A percentile compares a stretch with the other conserved stretches of the same genome.
Evolutionary conservation across 2,113 vertebrate genomes (phyloP).

Genomic region (Phasianus colchicus): DNA sequence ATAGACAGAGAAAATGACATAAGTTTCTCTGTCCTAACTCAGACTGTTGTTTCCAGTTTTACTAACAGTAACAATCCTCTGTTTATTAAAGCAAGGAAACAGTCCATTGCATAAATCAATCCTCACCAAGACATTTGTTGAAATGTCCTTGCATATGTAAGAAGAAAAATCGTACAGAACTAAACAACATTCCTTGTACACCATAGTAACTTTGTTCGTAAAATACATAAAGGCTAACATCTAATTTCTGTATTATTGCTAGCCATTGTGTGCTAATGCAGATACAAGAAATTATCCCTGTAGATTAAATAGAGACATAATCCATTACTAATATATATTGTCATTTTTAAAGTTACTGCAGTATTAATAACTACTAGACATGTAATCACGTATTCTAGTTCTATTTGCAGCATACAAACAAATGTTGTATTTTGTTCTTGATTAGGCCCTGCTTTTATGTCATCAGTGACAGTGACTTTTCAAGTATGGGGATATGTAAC

Average conservation of each 20-base stretch:
- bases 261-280: background rate
- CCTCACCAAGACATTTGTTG: constrained; percentile 23
- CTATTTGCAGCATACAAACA: constrained; percentile 23
- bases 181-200: background rate
- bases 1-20: background rate
- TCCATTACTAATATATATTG: background rate
- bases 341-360: constrained; percentile 25
- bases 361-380: background rate
- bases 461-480: constrained; percentile 17
- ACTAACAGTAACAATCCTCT: constrained; percentile 17
- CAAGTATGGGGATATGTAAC: background rate
- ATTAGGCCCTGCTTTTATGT: constrained; percentile 4
- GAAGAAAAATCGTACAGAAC: background rate
- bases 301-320: background rate
- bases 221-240: background rate
- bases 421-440: constrained; percentile 31
- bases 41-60: background rate
- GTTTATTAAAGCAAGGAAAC: constrained; percentile 43
- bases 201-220: background rate
- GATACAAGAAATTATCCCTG: background rate
- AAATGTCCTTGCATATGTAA: background rate
- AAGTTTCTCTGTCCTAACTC: background rate
- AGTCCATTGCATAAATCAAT: constrained; percentile 6
- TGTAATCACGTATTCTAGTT: constrained; percentile 3
- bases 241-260: background rate